phyloP scores from a whole-genome alignment of 1,140 invertebrate species.

The Eurosta solidaginis region DNA sequence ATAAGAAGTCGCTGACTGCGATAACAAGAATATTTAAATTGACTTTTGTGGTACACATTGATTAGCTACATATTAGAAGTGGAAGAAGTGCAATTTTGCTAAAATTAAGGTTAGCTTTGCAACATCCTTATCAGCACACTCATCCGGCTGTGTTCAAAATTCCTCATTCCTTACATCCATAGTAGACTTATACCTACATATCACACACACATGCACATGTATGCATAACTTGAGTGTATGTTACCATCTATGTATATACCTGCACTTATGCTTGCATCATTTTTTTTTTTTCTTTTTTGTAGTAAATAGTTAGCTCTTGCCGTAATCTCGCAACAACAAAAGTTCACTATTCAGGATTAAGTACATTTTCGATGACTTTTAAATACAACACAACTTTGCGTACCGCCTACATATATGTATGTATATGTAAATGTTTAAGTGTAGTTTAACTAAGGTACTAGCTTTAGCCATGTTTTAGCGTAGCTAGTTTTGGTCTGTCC shows the following conservation, averaged over 20 bases:
- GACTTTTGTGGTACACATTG: too few relatives aligned
- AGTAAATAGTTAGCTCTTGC: not conserved
- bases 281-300: too few relatives aligned
- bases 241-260: not conserved
- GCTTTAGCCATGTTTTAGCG: not conserved
- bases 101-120: too few relatives aligned
- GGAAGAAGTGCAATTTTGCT: too few relatives aligned
- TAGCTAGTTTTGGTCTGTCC: not conserved
- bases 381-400: not conserved
- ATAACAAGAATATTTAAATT: too few relatives aligned
- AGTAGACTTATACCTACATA: too few relatives aligned
- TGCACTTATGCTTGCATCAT: not conserved
- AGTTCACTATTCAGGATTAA: not conserved
- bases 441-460: not conserved
- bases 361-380: constrained; percentile 7
- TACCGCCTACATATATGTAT: not conserved
- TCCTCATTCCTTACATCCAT: too few relatives aligned
- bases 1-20: too few relatives aligned
- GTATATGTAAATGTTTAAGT: not conserved
- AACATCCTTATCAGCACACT: too few relatives aligned
- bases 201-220: not conserved
- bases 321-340: constrained; percentile 19
- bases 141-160: too few relatives aligned
- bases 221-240: not conserved
- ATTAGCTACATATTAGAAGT: too few relatives aligned